Base-by-base conservation (phyloP, 1,140 invertebrate genomes). In the Meloidogyne floridensis region DNA sequence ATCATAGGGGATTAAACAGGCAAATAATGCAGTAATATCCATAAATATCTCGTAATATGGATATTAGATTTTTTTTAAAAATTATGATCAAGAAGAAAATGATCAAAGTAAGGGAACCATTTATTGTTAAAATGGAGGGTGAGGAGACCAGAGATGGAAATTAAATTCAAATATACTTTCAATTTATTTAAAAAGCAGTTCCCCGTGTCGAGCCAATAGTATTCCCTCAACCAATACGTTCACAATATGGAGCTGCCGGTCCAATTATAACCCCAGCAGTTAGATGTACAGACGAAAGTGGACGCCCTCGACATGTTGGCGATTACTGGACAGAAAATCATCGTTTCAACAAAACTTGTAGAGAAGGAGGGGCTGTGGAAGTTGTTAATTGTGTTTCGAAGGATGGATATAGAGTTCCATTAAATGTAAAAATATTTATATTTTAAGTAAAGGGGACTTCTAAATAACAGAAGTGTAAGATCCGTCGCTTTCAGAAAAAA, bases 301-400 rank as follows among this genome's bases (percentile, higher is more conserved):
- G 72, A 47, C 42, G 74, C 18, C 10, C 15, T 47, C 69, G 51
- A 56, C 20, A 32, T 76, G 20, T 82, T 56, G 86, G 86, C 47
- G 75, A 85, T n/a, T 79, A 84, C 65, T 86, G 85, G 85, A 76
- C 85, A 18, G 85, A 86, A 73, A 86, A 86, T 77, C 84, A 86
- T 75, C 86, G 86, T 51, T 86, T 86, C 73, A 87, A 86, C 65
- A 86, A 87, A 75, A 87, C 83, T 10, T 86, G 85, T 80, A 69
- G 53, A 56, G 53, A 77, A 18, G 80, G 72, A 43, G 85, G 85
- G 3, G 83, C 82, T 43, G 86, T 87, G 20, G 85, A 86, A 75
- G 85, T 86, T 59, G 84, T 87, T n/a, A 87, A 87, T 51, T 86
- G 85, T 75, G 56, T 86, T 32, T 75, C 84, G 15, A 86, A 86